phyloP scores from a whole-genome alignment of 2,888 invertebrate genomes.

The Strigamia maritima region DNA sequence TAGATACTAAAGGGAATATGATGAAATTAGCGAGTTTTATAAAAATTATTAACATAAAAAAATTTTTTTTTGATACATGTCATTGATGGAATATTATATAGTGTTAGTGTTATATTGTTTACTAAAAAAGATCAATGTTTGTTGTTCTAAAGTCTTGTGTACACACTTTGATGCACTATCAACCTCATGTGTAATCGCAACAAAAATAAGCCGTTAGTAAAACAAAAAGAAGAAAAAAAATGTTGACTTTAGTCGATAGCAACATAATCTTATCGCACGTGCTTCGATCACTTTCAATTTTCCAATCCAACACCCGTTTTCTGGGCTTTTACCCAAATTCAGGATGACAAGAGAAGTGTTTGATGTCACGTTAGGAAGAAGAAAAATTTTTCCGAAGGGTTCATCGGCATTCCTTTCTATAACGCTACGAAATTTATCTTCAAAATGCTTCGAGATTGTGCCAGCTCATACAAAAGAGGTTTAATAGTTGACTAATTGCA shows the following conservation, averaged over 20 bases:
- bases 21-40: no score
- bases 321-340: not conserved
- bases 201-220: not conserved
- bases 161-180: not conserved
- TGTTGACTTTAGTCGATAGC: not conserved
- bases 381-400: not conserved
- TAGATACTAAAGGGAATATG: no score
- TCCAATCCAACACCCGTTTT: not conserved
- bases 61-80: no score
- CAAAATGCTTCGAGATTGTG: not conserved
- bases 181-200: not conserved
- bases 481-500: conserved; percentile 15
- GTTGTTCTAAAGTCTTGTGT: not conserved
- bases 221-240: not conserved
- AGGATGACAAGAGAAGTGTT: not conserved
- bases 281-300: conserved; percentile 24
- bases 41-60: no score
- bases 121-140: not conserved
- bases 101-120: no score
- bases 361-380: conserved; percentile 1
- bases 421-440: not conserved
- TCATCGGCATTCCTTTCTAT: not conserved
- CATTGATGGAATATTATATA: no score
- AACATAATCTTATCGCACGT: conserved; percentile 3
- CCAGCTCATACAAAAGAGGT: conserved; percentile 12